These are phyloP conservation scores for Hydraecia micacea DNA, from an alignment of 2,888 invertebrate genomes.

Conservation along the genomic window DNA sequence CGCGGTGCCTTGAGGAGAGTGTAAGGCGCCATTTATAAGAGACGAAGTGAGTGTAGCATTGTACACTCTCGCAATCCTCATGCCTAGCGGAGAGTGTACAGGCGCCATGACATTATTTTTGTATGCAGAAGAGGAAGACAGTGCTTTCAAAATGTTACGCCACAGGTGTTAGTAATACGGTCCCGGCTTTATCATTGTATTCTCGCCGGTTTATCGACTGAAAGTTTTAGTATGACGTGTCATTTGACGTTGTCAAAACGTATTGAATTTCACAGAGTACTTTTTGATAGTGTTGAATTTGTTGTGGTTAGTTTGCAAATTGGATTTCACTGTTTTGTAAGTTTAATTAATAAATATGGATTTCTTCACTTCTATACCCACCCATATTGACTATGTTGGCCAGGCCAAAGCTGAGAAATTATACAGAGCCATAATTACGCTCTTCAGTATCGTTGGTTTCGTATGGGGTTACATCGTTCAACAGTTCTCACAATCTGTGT, in stretches of 20 bases:
- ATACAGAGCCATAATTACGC: slow-evolving; percentile 96
- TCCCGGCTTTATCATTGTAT: slow-evolving; percentile 10
- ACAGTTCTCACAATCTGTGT: slow-evolving; percentile 98
- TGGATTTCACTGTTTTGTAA: slow-evolving; percentile 18
- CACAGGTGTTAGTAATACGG: not conserved
- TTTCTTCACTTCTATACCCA: slow-evolving; percentile 87
- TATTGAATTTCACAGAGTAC: no score
- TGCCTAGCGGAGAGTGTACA: no score
- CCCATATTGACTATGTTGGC: slow-evolving; percentile 95
- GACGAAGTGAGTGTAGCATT: no score
- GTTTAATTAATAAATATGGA: slow-evolving; percentile 78
- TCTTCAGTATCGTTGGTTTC: slow-evolving; percentile 97
- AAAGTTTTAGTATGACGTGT: slow-evolving; percentile 53
- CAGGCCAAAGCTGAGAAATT: slow-evolving; percentile 97
- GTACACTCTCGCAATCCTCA: no score
- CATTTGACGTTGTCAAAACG: slow-evolving; percentile 61
- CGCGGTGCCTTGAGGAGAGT: no score
- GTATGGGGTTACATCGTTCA: slow-evolving; percentile 98
- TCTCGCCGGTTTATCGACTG: not conserved
- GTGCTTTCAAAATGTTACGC: not conserved
- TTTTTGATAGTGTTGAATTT: slow-evolving; percentile 53
- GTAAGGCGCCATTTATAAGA: no score
- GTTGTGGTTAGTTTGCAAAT: slow-evolving; percentile 54
- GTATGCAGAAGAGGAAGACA: no score
- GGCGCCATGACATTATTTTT: no score